Evolutionary conservation across 2,797 vertebrate species (phyloP).

Genomic region (Enteromius viviparus): DNA sequence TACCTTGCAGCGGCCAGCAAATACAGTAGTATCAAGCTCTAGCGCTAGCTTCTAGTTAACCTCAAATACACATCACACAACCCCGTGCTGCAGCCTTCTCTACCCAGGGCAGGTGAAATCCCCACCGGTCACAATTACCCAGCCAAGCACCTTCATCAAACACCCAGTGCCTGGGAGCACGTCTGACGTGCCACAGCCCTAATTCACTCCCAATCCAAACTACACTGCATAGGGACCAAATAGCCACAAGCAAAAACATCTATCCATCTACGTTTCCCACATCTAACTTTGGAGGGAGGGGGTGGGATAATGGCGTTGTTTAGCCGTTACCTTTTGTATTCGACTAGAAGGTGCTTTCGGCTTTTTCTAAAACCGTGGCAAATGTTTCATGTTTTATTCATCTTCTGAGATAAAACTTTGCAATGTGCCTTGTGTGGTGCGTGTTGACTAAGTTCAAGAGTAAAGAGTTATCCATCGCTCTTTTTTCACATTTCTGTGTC

Average conservation of each 20-base stretch:
- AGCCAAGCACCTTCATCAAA: slow-evolving; percentile 45
- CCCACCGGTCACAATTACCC: slow-evolving; percentile 56
- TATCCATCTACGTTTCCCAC: slow-evolving; percentile 69
- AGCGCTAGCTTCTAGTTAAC: slow-evolving; percentile 44
- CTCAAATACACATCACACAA: slow-evolving; percentile 53
- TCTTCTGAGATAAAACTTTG: slow-evolving; percentile 32
- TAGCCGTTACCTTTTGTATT: slow-evolving; percentile 69
- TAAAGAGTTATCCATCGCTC: neutral
- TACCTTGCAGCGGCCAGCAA: slow-evolving; percentile 35
- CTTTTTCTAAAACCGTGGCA: slow-evolving; percentile 60
- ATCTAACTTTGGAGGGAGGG: slow-evolving; percentile 65
- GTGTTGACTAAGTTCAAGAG: slow-evolving; percentile 20
- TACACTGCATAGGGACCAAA: slow-evolving; percentile 67
- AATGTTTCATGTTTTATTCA: slow-evolving; percentile 40
- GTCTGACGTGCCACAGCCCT: slow-evolving; percentile 58
- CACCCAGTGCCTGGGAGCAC: slow-evolving; percentile 38
- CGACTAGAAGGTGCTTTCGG: slow-evolving; percentile 64
- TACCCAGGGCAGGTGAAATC: slow-evolving; percentile 39
- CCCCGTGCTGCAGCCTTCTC: neutral
- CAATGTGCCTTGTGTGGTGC: neutral
- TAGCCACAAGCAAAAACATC: slow-evolving; percentile 67
- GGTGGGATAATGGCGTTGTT: slow-evolving; percentile 74
- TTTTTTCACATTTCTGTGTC: slow-evolving; percentile 18
- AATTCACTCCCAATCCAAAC: slow-evolving; percentile 56
- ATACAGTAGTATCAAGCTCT: slow-evolving; percentile 13